Evolutionary conservation across 2,888 invertebrate genomes (phyloP), one percentile per base, ranked within the genome.

Genomic region (Macropis europaea): DNA sequence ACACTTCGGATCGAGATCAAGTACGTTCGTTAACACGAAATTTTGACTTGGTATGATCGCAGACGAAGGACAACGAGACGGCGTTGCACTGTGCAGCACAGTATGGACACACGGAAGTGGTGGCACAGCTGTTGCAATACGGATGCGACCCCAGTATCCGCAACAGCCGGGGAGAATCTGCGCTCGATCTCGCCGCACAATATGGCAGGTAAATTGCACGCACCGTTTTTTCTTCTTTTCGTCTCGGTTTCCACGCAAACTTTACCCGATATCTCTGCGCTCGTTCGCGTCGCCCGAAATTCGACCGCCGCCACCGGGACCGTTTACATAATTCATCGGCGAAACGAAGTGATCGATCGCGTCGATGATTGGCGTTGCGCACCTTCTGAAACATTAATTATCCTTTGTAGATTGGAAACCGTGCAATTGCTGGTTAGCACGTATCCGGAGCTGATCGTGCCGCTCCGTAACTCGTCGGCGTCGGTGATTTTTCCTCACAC

Each of bases 141-240:
- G 95, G 95, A 72, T 97, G 97, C 83, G 97, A 98, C 91, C 96
- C 97, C 43, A 94, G 95, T 80, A 94, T 97, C 86, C 93, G 95
- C 80, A 98, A 98, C 90, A 93, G 93, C 81, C 94, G 95, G 70
- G 96, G 96, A 57, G 98, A 98, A 90, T 97, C 97, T 32, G 96
- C 98, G 0, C 91, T 99, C 85, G 99, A 99, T 90, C 93, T 99
- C 70, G 98, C 99, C 6, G 96, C 97, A 56, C 97, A 98, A 91
- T 97, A 96, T 90, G 97, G 96, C 86, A 93, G 94, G 95, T 95
- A 89, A 91, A 91, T 87, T 71, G 66, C 62, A 76, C 53, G 47
- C 54, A 43, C 32, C 77, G 73, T 70, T 57, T 62, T 62, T 28
- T 28, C n/a, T 17, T 1, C 5, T 9, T 6, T 11, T 13, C 15